Evolutionary conservation across 2,888 invertebrate genomes (phyloP).

Genomic region (Hydraecia micacea): DNA sequence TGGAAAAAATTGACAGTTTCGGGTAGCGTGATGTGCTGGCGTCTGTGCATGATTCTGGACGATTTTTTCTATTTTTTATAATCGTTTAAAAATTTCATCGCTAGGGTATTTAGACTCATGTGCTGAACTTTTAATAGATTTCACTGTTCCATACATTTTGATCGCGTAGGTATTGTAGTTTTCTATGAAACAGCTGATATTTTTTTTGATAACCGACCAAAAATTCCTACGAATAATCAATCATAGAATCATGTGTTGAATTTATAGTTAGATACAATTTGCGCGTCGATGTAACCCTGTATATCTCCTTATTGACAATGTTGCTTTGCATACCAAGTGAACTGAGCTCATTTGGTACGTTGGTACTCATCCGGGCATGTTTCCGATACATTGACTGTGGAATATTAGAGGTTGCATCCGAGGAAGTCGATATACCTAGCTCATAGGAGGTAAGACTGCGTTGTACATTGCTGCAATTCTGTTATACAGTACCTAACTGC

Average conservation of each 20-base stretch:
- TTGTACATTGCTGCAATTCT: conserved; percentile 15
- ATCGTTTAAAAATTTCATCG: too few relatives aligned
- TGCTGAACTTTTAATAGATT: too few relatives aligned
- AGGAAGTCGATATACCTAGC: conserved; percentile 27
- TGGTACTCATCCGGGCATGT: not conserved
- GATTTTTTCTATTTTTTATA: too few relatives aligned
- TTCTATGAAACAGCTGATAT: too few relatives aligned
- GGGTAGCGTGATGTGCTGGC: too few relatives aligned
- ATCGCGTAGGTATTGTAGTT: too few relatives aligned
- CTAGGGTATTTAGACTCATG: too few relatives aligned
- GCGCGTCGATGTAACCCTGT: not conserved
- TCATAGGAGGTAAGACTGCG: not conserved
- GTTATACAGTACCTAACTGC: not conserved
- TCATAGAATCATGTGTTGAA: not conserved
- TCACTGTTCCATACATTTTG: too few relatives aligned
- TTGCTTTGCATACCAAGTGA: conserved; percentile 28
- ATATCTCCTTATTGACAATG: conserved; percentile 22
- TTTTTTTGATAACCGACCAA: too few relatives aligned
- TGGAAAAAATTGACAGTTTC: too few relatives aligned
- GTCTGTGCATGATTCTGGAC: too few relatives aligned
- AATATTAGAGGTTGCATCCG: conserved; percentile 33
- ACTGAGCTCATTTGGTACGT: conserved; percentile 3
- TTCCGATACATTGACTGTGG: conserved; percentile 51
- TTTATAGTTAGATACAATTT: not conserved
- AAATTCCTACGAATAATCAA: too few relatives aligned